Evolutionary conservation across 2,113 vertebrate genomes (phyloP).

Genomic region (Brevimyrus niger): DNA sequence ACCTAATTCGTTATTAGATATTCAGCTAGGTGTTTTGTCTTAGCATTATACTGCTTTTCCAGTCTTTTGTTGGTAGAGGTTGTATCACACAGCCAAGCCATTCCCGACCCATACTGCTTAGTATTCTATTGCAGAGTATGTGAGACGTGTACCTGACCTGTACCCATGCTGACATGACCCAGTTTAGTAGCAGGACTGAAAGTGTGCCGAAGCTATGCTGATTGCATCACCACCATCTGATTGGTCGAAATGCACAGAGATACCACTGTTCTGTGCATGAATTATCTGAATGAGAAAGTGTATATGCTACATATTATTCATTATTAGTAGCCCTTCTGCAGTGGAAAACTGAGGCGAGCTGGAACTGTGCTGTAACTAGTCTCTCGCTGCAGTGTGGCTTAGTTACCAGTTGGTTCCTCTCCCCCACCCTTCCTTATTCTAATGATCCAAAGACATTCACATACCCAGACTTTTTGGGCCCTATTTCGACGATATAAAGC

Average conservation of each 20-base stretch:
- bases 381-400: too few relatives aligned
- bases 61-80: too few relatives aligned
- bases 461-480: not conserved
- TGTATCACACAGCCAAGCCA: not conserved
- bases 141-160: too few relatives aligned
- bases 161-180: too few relatives aligned
- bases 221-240: not conserved
- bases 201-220: not conserved
- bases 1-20: too few relatives aligned
- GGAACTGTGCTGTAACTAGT: too few relatives aligned
- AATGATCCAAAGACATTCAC: not conserved
- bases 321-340: not conserved
- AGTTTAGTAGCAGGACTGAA: not conserved
- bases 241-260: not conserved
- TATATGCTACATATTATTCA: not conserved
- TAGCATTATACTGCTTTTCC: too few relatives aligned
- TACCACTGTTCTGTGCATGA: not conserved
- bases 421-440: not conserved
- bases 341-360: too few relatives aligned
- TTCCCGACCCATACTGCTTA: too few relatives aligned
- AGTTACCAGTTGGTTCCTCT: too few relatives aligned
- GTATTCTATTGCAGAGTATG: too few relatives aligned
- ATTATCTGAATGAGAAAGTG: not conserved
- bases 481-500: not conserved
- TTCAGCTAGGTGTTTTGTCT: too few relatives aligned